Conservation (phyloP, 2,888 invertebrate genomes). For the Tridacna crocea region DNA sequence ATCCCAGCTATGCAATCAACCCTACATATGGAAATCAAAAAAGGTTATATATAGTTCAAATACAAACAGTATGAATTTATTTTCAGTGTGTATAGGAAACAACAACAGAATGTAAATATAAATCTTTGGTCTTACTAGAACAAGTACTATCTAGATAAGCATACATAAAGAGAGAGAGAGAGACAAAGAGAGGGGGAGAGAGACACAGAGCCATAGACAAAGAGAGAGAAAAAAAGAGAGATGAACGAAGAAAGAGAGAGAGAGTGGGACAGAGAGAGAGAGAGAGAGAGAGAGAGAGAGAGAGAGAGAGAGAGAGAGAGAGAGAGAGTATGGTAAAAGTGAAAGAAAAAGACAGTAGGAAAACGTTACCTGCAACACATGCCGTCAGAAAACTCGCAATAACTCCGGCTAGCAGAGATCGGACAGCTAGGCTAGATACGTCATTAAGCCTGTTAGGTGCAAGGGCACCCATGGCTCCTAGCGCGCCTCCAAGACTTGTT, state of each 20-base stretch:
- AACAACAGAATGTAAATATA: too few species aligned
- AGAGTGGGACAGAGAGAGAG: constrained; percentile 4
- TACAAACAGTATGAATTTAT: too few species aligned
- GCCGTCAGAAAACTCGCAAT: constrained; percentile 52
- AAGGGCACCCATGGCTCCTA: constrained; percentile 50
- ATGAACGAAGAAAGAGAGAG: not conserved
- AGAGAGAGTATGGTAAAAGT: not conserved
- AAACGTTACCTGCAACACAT: constrained; percentile 57
- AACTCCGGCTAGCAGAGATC: constrained; percentile 53
- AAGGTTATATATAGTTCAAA: too few species aligned
- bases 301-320: not conserved
- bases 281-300: constrained; percentile 11
- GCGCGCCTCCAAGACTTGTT: constrained; percentile 45
- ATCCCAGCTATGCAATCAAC: too few species aligned
- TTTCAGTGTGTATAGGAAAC: too few species aligned
- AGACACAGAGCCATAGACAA: not conserved
- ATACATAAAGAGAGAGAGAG: not conserved
- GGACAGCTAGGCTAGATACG: constrained; percentile 33
- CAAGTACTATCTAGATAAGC: not conserved
- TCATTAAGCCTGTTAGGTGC: constrained; percentile 50
- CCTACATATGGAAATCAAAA: too few species aligned
- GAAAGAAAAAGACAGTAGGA: not conserved
- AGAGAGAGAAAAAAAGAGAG: constrained; percentile 11
- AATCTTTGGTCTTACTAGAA: not conserved
- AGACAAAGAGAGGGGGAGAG: not conserved